phyloP scores from a whole-genome alignment of 2,113 vertebrate genomes.

The Nipponia nippon region DNA sequence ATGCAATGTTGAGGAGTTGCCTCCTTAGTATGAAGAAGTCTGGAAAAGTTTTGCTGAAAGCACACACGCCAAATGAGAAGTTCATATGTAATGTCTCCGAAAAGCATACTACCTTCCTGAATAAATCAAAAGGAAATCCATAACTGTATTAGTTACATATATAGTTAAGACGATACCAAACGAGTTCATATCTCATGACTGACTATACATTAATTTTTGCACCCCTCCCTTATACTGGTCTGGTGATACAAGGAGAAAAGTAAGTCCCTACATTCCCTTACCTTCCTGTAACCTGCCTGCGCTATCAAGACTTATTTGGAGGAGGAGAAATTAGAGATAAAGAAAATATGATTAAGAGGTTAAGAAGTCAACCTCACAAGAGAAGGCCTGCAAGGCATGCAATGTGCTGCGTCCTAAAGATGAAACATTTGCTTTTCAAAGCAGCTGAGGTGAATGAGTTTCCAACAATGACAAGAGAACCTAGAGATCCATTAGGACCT shows the following conservation, averaged over 20 bases:
- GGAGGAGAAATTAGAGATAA: not conserved
- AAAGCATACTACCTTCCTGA: not conserved
- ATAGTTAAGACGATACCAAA: not conserved
- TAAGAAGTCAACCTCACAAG: not conserved
- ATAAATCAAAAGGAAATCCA: not conserved
- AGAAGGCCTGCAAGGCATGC: not conserved
- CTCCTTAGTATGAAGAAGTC: not conserved
- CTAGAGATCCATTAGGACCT: not conserved
- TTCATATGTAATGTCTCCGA: rapidly evolving
- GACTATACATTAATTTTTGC: not conserved
- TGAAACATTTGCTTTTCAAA: not conserved
- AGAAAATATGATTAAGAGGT: not conserved
- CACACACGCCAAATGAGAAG: not conserved
- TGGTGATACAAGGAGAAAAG: not conserved
- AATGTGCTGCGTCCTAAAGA: not conserved
- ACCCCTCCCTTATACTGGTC: not conserved
- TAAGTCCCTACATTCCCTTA: not conserved
- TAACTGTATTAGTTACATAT: not conserved
- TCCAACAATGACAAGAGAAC: not conserved
- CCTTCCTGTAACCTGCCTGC: not conserved
- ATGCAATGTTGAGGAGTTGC: not conserved
- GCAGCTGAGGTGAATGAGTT: not conserved
- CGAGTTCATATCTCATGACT: not conserved
- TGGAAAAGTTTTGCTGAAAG: not conserved
- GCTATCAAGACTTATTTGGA: not conserved